A percentile compares a stretch with the other conserved stretches of the same genome.
Conservation (phyloP, 1,140 invertebrate species). For the Cyrtorhinus lividipennis region DNA sequence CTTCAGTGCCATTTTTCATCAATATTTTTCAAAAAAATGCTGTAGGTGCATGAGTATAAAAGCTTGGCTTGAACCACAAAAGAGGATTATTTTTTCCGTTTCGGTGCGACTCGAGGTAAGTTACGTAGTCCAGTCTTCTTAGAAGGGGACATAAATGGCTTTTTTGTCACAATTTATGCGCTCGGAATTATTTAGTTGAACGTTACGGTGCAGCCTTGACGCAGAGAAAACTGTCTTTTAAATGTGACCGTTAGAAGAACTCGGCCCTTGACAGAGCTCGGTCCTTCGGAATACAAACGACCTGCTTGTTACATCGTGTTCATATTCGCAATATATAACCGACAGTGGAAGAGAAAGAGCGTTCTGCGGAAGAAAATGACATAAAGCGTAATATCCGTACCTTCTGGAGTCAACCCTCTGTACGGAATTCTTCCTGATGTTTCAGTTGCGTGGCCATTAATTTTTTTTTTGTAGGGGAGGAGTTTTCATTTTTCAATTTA, state of each 20-base stretch:
- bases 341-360: background rate
- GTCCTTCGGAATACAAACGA: background rate
- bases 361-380: background rate
- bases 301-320: background rate
- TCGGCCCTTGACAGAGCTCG: background rate
- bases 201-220: background rate
- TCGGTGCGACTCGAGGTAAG: background rate
- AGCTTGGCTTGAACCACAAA: too few species aligned
- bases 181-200: conserved; percentile 1
- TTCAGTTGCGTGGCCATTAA: too few species aligned
- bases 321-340: conserved; percentile 6
- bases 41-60: too few species aligned
- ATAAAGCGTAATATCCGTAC: background rate
- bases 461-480: too few species aligned
- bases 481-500: background rate
- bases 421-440: too few species aligned
- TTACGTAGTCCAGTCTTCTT: background rate
- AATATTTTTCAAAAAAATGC: too few species aligned
- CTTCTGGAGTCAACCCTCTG: background rate
- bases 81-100: background rate
- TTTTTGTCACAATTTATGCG: conserved; percentile 2
- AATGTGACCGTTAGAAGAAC: background rate
- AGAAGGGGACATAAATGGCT: background rate
- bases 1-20: too few species aligned
- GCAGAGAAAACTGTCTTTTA: background rate